phyloP scores from a whole-genome alignment of 2,888 invertebrate genomes.

The Tetanocera ferruginea region DNA sequence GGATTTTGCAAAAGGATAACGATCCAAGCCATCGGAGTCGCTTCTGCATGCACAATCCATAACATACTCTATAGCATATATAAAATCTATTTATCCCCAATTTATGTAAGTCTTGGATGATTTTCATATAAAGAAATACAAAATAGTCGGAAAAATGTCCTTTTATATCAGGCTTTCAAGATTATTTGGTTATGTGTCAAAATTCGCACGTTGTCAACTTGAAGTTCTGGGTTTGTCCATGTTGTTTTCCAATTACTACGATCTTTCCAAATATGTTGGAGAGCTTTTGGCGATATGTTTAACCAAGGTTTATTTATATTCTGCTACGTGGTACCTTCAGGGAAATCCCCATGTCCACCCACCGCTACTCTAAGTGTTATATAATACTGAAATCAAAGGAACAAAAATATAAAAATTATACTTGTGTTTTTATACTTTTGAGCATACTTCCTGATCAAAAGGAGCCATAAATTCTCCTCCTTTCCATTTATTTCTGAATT shows the following conservation, averaged over 20 bases:
- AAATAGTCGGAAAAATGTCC: no score
- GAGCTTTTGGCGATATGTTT: conserved; percentile 77
- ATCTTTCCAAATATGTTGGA: conserved; percentile 78
- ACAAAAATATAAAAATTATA: neutral
- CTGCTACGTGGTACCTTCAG: conserved; percentile 70
- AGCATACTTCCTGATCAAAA: conserved; percentile 76
- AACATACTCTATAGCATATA: no score
- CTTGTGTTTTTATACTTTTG: neutral
- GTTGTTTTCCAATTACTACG: conserved; percentile 76
- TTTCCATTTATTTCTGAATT: conserved; percentile 73
- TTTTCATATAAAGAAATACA: no score
- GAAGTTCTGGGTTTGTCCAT: conserved; percentile 74
- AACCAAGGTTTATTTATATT: conserved; percentile 78
- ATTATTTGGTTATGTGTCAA: neutral
- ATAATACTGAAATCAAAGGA: conserved; percentile 75
- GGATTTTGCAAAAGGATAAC: no score
- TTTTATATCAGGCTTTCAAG: no score
- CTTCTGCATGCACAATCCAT: no score
- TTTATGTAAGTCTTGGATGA: no score
- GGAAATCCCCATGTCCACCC: conserved; percentile 82
- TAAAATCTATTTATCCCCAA: no score
- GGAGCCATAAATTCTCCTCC: conserved; percentile 76
- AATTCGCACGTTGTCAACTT: conserved; percentile 63
- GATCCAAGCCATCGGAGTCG: no score
- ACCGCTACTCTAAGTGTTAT: conserved; percentile 83